These are phyloP conservation scores for Pholis gunnellus DNA, from an alignment of 2,113 vertebrate species.

Conservation along the genomic window DNA sequence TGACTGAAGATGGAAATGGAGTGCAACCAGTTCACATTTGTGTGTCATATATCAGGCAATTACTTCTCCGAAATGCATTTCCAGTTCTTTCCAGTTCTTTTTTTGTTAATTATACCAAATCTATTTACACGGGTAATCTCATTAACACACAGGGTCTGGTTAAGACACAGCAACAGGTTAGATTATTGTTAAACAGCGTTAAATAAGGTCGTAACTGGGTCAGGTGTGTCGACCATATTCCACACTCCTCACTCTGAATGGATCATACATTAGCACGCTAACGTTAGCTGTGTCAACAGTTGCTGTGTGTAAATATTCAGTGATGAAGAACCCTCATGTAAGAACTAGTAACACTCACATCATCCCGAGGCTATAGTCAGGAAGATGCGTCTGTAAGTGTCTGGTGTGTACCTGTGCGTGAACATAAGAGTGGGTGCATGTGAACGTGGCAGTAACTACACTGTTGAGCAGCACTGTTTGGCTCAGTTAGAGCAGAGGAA, in stretches of 20 bases:
- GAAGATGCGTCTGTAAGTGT: not conserved
- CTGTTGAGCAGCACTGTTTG: not conserved
- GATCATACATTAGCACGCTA: not conserved
- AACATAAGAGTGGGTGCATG: not conserved
- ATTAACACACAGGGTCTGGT: no score
- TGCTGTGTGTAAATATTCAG: no score
- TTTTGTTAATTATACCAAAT: not conserved
- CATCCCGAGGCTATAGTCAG: no score
- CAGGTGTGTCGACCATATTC: not conserved
- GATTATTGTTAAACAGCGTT: not conserved
- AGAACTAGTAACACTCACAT: not conserved
- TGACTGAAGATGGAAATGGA: not conserved
- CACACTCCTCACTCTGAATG: not conserved
- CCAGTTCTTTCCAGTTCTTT: not conserved
- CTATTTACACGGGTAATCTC: no score
- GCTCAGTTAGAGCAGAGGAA: conserved; percentile 33
- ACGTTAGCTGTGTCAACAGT: not conserved
- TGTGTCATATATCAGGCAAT: not conserved
- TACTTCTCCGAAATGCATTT: not conserved
- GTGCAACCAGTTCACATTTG: not conserved
- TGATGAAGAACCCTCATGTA: not conserved
- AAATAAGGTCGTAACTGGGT: no score
- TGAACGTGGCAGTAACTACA: not conserved
- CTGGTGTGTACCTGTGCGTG: not conserved
- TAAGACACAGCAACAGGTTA: not conserved